Base-by-base conservation (phyloP, 2,113 vertebrate genomes). In the Cyprinodon brontotheroides region DNA sequence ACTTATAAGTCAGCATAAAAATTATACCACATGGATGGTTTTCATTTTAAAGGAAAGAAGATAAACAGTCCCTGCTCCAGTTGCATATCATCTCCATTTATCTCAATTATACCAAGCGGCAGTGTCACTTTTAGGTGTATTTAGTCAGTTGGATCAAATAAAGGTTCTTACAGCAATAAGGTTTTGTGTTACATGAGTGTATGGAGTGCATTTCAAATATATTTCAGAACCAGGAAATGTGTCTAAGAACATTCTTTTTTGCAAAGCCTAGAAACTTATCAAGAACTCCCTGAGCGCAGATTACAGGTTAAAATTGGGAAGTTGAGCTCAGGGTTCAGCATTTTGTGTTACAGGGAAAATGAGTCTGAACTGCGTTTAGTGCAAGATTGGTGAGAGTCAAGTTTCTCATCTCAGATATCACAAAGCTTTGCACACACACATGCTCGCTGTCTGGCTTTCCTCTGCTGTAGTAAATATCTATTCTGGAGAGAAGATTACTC, bases 11-110 rank as follows among this genome's bases (percentile, higher is more conserved):
- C 50, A 3, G 50, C 15, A 57, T 57, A 85, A 79, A 29, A 47
- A 75, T 64, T 65, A 41, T 77, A 53, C 41, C 40, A 73, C 59
- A 61, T 53, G 65, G 57, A 61, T 72, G 64, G 15, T 37, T 87
- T 62, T 81, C 38, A 39, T 68, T 68, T 83, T 53, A 74, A 22
- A 72, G 4, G 14, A 11, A 14, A 72, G 67, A 80, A 81, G 70
- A 84, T 73, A 14, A 84, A 85, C 68, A 61, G 73, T 40, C 71
- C 67, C 43, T 65, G 75, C 81, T 74, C 69, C 59, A 77, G 77
- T 68, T 37, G 7, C 65, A 50, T 53, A 68, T 82, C 74, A 11
- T 22, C 79, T 66, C 70, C 77, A 80, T 86, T 82, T 78, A 39
- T 88, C 79, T 89, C 72, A 39, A 76, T 87, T 72, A 72, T 48